These are phyloP conservation scores for Gallinago undulata DNA, from an alignment of 2,113 vertebrate genomes.

Conservation along the genomic window DNA sequence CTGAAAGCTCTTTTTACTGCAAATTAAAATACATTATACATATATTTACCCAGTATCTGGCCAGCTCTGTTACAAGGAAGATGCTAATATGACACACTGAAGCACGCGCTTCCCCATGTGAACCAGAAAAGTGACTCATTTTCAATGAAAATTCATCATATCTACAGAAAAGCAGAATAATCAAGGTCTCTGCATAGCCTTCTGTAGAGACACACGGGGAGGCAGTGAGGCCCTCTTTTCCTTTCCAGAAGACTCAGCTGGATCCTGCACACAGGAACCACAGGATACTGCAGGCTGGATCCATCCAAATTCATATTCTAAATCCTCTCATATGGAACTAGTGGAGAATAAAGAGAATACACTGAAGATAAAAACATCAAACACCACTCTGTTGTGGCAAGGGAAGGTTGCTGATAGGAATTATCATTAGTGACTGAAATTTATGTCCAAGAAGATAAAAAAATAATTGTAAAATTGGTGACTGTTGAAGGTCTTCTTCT, in stretches of 20 bases:
- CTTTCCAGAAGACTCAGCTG: constrained; percentile 42
- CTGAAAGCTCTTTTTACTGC: not conserved
- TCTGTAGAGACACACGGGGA: not conserved
- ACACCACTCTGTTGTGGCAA: not conserved
- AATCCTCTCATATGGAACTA: constrained; percentile 22
- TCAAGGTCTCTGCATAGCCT: not conserved
- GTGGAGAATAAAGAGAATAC: constrained; percentile 39
- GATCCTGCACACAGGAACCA: constrained; percentile 17
- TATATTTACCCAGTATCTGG: not conserved
- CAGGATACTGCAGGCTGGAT: not conserved
- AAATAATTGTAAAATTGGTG: not conserved
- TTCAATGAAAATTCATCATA: constrained; percentile 27
- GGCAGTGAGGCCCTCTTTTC: not conserved
- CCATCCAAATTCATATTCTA: constrained; percentile 22
- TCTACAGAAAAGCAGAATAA: constrained; percentile 40
- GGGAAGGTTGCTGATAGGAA: not conserved
- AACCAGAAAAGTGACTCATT: not conserved
- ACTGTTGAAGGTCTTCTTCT: not conserved
- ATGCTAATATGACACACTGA: not conserved
- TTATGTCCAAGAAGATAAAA: not conserved
- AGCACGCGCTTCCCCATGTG: not conserved
- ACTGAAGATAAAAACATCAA: constrained; percentile 30
- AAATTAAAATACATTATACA: not conserved
- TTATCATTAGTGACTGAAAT: not conserved
- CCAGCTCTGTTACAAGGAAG: not conserved